These are phyloP conservation scores for Halcyon smyrnensis DNA, from an alignment of 2,797 vertebrate species.

Conservation along the genomic window DNA sequence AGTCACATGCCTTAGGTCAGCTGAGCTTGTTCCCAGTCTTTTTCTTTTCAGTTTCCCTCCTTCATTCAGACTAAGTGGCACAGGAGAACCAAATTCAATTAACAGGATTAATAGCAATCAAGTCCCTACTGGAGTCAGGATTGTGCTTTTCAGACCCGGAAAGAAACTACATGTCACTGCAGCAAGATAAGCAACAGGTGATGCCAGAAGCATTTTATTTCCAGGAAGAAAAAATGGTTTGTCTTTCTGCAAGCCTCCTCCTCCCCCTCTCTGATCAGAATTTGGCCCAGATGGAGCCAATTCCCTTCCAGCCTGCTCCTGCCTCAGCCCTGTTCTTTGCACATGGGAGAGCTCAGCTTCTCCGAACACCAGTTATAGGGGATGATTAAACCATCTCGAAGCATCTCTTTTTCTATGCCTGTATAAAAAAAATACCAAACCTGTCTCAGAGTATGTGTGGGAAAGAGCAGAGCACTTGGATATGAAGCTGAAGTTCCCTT, in stretches of 20 bases:
- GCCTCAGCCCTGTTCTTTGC: neutral
- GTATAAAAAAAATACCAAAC: no score
- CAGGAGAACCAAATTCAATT: conserved; percentile 51
- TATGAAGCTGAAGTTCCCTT: neutral
- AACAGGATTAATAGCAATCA: conserved; percentile 56
- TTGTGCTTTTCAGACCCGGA: conserved; percentile 30
- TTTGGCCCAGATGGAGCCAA: neutral
- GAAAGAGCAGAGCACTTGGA: neutral
- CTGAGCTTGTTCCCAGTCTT: neutral
- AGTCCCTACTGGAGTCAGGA: neutral
- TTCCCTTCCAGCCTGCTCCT: neutral
- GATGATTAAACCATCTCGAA: neutral
- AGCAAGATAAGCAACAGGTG: conserved; percentile 51
- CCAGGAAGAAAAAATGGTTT: conserved; percentile 20
- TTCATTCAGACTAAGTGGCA: neutral
- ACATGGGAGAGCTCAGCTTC: neutral
- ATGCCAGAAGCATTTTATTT: conserved; percentile 42
- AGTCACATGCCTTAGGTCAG: neutral
- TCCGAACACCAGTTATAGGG: neutral
- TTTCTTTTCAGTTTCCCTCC: neutral
- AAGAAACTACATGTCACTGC: conserved; percentile 4
- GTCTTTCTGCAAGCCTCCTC: neutral
- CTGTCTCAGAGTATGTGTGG: neutral
- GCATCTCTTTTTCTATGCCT: neutral
- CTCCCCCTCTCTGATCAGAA: neutral